These are phyloP conservation scores for Drosophila tsacasi DNA, from an alignment of 1,140 invertebrate species.

Conservation along the genomic window DNA sequence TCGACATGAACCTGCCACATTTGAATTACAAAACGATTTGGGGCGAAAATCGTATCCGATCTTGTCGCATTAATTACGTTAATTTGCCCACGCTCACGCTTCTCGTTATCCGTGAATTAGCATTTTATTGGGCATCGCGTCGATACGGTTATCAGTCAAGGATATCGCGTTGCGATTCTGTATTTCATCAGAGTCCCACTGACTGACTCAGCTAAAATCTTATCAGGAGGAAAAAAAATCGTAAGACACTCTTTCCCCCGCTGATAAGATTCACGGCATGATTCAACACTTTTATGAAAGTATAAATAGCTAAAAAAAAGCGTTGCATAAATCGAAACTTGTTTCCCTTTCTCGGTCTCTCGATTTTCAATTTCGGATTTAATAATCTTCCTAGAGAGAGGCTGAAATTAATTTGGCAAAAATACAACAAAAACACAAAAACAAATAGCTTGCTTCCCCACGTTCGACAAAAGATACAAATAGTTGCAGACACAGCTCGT, in stretches of 20 bases:
- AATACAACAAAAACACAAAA: constrained; percentile 26
- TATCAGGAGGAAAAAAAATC: constrained; percentile 6
- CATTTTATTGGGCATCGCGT: constrained; percentile 51
- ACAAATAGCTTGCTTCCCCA: constrained; percentile 28
- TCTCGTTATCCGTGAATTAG: constrained; percentile 65
- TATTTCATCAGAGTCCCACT: neutral
- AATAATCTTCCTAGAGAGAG: constrained; percentile 53
- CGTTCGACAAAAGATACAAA: constrained; percentile 48
- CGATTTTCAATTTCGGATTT: constrained; percentile 46
- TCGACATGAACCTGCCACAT: constrained; percentile 57
- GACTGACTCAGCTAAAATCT: constrained; percentile 26
- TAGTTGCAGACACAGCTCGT: constrained; percentile 42
- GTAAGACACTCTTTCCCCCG: neutral
- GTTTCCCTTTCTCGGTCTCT: constrained; percentile 46
- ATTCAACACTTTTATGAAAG: constrained; percentile 39
- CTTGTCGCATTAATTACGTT: constrained; percentile 75
- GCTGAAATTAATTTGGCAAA: constrained; percentile 50
- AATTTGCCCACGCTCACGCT: constrained; percentile 71
- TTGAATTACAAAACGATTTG: constrained; percentile 70
- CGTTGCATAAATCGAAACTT: constrained; percentile 55
- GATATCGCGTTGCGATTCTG: constrained; percentile 27
- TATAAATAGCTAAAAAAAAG: constrained; percentile 11
- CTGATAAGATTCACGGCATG: constrained; percentile 39
- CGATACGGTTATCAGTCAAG: constrained; percentile 27
- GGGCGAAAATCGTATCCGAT: constrained; percentile 42